Evolutionary conservation across 2,113 vertebrate genomes (phyloP).

Genomic region (Rhabdomys dilectus): DNA sequence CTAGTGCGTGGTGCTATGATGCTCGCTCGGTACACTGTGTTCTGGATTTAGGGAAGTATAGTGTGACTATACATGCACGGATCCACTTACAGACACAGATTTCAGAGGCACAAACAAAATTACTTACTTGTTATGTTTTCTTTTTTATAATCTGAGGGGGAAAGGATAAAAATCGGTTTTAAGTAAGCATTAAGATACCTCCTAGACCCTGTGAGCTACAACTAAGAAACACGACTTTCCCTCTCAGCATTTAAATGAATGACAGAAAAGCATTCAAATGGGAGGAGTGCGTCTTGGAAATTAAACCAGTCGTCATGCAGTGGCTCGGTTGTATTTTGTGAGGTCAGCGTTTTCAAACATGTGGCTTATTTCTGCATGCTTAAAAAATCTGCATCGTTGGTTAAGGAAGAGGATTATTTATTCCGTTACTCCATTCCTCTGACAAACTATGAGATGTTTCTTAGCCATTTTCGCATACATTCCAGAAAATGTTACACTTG

Average conservation of each 20-base stretch:
- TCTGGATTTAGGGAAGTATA: background rate
- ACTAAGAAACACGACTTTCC: background rate
- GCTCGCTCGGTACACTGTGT: background rate
- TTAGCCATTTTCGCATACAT: constrained; percentile 50
- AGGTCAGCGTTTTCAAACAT: constrained; percentile 71
- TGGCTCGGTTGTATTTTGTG: constrained; percentile 23
- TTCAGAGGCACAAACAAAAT: constrained; percentile 68
- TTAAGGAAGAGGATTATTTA: constrained; percentile 51
- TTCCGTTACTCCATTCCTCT: constrained; percentile 49
- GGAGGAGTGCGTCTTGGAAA: constrained; percentile 54
- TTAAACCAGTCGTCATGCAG: constrained; percentile 71
- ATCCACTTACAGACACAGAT: constrained; percentile 64
- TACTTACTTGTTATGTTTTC: constrained; percentile 96
- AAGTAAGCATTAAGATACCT: constrained; percentile 56
- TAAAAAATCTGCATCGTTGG: constrained; percentile 57
- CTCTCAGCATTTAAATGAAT: constrained; percentile 54
- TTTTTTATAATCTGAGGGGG: constrained; percentile 92
- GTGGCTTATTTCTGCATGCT: constrained; percentile 76
- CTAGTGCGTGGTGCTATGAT: accelerated
- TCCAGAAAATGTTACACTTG: constrained; percentile 46
- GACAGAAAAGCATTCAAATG: constrained; percentile 65
- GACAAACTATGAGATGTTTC: constrained; percentile 56
- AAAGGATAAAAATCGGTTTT: constrained; percentile 82
- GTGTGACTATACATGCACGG: constrained; percentile 68
- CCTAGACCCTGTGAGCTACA: background rate